These are phyloP conservation scores for Exocentrus adspersus DNA, from an alignment of 2,888 invertebrate genomes.

Conservation along the genomic window DNA sequence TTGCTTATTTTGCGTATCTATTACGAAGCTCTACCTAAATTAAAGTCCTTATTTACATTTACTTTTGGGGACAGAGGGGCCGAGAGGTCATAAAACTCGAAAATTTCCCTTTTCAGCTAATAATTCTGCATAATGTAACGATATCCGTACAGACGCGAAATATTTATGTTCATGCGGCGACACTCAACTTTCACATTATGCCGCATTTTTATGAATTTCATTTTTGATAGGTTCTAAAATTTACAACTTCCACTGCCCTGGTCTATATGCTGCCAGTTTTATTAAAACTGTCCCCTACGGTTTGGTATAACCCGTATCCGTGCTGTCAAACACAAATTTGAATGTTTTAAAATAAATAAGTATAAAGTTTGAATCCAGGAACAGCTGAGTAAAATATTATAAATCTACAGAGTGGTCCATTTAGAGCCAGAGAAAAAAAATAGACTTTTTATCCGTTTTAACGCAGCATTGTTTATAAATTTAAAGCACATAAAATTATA, in stretches of 20 bases:
- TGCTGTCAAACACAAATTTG: constrained; percentile 19
- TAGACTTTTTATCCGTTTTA: too few species aligned
- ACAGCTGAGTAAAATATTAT: too few species aligned
- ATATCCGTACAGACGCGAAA: constrained; percentile 12
- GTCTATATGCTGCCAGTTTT: constrained; percentile 16
- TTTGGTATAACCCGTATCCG: constrained; percentile 27
- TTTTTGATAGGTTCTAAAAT: constrained; percentile 41
- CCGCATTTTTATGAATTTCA: constrained; percentile 39
- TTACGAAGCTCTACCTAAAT: background rate
- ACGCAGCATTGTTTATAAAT: too few species aligned
- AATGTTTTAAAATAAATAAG: too few species aligned
- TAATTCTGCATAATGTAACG: constrained; percentile 26
- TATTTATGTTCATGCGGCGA: constrained; percentile 15
- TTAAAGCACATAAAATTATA: too few species aligned
- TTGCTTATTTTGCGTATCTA: background rate
- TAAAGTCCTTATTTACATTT: constrained; percentile 9
- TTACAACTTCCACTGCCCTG: constrained; percentile 28
- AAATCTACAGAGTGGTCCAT: too few species aligned
- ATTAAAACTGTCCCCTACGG: constrained; percentile 19
- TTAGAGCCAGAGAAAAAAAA: too few species aligned
- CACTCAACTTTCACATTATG: constrained; percentile 32
- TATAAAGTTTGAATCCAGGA: too few species aligned
- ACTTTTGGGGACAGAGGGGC: background rate
- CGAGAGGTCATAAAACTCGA: constrained; percentile 2
- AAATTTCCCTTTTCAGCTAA: constrained; percentile 10